These are phyloP conservation scores for Brachynemurus nebulosus DNA, from an alignment of 2,888 invertebrate species.

Conservation along the genomic window DNA sequence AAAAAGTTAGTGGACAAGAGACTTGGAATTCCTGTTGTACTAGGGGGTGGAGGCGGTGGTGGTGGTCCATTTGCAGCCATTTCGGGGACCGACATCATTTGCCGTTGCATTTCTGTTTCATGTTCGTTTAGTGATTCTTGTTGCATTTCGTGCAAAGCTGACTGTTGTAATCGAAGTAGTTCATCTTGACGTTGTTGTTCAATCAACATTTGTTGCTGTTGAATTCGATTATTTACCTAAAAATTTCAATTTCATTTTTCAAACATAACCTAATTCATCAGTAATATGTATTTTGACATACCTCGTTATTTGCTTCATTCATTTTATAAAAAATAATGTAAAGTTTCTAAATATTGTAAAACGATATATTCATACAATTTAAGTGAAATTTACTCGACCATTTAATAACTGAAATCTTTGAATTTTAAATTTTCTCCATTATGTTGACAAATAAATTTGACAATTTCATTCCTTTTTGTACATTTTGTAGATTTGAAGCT, in stretches of 20 bases:
- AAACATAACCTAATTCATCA: background rate
- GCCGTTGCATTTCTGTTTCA: constrained; percentile 24
- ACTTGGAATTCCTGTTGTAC: constrained; percentile 16
- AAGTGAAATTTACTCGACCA: too few relatives aligned
- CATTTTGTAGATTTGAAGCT: too few relatives aligned
- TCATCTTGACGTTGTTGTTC: constrained; percentile 22
- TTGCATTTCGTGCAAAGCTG: constrained; percentile 15
- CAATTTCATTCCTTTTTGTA: too few relatives aligned
- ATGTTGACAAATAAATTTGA: too few relatives aligned
- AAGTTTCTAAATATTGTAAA: too few relatives aligned
- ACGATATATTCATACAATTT: too few relatives aligned
- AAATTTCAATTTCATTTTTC: constrained; percentile 4
- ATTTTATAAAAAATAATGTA: background rate
- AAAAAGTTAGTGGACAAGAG: constrained; percentile 11
- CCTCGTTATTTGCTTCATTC: too few relatives aligned
- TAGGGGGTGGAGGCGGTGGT: constrained; percentile 13
- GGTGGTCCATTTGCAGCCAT: constrained; percentile 8
- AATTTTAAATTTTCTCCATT: too few relatives aligned
- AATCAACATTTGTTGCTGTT: constrained; percentile 21
- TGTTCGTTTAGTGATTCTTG: constrained; percentile 20
- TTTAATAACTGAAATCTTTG: too few relatives aligned
- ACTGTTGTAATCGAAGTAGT: constrained; percentile 20
- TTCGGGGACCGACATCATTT: constrained; percentile 22
- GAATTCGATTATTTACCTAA: constrained; percentile 18
- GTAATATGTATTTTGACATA: background rate